Evolutionary conservation across 1,140 invertebrate species (phyloP).

Genomic region (Dinothrombium tinctorium): DNA sequence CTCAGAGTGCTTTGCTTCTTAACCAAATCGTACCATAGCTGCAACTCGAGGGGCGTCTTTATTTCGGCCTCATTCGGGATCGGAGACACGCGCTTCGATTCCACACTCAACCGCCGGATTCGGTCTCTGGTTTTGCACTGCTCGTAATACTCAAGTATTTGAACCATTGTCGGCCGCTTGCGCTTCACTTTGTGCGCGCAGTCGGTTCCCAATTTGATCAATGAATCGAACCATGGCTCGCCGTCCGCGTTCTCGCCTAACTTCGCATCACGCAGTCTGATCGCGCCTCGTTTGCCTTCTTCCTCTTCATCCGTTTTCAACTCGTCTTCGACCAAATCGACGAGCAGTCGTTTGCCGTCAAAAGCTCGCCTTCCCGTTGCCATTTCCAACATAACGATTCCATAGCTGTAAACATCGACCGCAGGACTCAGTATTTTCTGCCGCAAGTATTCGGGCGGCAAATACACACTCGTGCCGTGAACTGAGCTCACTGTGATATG

Average conservation of each 20-base stretch:
- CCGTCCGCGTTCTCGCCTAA: conserved; percentile 25
- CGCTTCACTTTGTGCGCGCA: conserved; percentile 29
- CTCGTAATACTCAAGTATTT: conserved; percentile 11
- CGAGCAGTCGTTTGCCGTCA: conserved; percentile 24
- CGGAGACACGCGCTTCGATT: not conserved
- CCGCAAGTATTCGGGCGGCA: conserved; percentile 66
- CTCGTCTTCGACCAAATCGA: conserved; percentile 12
- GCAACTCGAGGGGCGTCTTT: conserved; percentile 11
- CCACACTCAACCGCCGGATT: conserved; percentile 2
- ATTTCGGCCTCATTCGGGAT: conserved; percentile 1
- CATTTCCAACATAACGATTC: conserved; percentile 60
- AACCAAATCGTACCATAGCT: conserved; percentile 12
- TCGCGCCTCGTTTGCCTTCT: not conserved
- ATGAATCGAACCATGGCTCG: conserved; percentile 26
- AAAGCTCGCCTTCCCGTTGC: conserved; percentile 43
- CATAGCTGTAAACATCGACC: conserved; percentile 81
- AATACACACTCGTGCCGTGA: conserved; percentile 65
- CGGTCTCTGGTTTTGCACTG: conserved; percentile 8
- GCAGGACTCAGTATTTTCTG: conserved; percentile 50
- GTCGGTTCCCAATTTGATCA: conserved; percentile 30
- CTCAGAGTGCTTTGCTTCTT: too few relatives aligned
- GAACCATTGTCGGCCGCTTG: conserved; percentile 37
- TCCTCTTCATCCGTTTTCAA: not conserved
- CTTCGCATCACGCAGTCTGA: conserved; percentile 5
- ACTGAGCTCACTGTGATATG: conserved; percentile 32